Conservation (phyloP, 92 coral and sea anemone species). For the Paragorgia papillata region DNA sequence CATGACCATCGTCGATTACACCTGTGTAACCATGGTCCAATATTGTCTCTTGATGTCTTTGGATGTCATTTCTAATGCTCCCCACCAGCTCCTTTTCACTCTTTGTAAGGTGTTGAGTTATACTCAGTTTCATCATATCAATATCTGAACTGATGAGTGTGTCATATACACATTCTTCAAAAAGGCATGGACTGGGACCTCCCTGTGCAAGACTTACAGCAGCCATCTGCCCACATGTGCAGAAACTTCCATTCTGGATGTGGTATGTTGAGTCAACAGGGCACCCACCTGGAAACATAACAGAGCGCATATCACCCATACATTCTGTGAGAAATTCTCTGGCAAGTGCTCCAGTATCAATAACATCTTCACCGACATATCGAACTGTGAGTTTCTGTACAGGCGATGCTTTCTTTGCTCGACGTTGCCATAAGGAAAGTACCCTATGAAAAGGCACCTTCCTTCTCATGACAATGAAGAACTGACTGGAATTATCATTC, state of each 20-base stretch:
- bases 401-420: constrained; percentile 47
- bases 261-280: constrained; percentile 55
- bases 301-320: constrained; percentile 29
- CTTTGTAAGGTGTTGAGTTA: constrained; percentile 22
- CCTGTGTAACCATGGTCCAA: constrained; percentile 59
- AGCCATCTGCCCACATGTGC: constrained; percentile 32
- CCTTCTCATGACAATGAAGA: constrained; percentile 42
- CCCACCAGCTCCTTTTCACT: constrained; percentile 23
- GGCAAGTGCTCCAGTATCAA: constrained; percentile 54
- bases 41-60: constrained; percentile 32
- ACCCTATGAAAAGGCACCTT: constrained; percentile 42
- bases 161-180: constrained; percentile 51
- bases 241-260: constrained; percentile 51
- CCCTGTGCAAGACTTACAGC: constrained; percentile 50
- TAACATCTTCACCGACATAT: constrained; percentile 44
- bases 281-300: constrained; percentile 55
- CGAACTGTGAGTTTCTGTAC: constrained; percentile 34
- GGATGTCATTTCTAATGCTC: constrained; percentile 24
- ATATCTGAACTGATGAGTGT: constrained; percentile 33
- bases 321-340: constrained; percentile 27
- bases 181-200: constrained; percentile 53
- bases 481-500: constrained; percentile 12
- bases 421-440: constrained; percentile 57
- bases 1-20: constrained; percentile 31
- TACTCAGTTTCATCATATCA: constrained; percentile 45